Base-by-base conservation (phyloP, 2,797 vertebrate species). In the Myiothlypis chrysogaster region DNA sequence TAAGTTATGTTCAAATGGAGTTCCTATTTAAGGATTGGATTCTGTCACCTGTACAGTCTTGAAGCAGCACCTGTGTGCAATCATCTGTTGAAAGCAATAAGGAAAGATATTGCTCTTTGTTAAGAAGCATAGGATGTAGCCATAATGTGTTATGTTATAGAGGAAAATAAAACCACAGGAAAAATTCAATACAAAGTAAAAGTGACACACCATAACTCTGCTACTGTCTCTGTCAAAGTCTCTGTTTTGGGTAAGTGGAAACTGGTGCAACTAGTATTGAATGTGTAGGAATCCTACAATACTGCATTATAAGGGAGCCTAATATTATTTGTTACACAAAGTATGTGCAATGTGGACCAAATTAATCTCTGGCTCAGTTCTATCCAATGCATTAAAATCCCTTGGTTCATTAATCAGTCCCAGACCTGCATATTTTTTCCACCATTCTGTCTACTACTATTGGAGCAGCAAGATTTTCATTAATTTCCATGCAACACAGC, bases 341-440 rank as follows among this genome's bases (percentile, higher is more conserved):
- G 25, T 49, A 47, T 61, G 46, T 83, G 65, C 43, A 81, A 71
- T 32, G 8, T 80, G 79, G 87, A 75, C 49, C 64, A 77, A 75
- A 95, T 93, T 90, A 89, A 69, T 75, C 75, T 91, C 53, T 93
- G 76, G 53, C 64, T 94, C 68, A 78, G 61, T 78, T 91, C 57
- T 87, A 71, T 27, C 17, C 82, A 70, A 52, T 85, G 78, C 64
- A 65, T 94, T 95, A 76, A 91, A 92, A 89, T 78, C 71, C 32
- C 71, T 77, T 78, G 53, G n/a, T 81, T 96, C 95, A 94, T 94
- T 95, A 97, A 89, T 95, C 87, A 94, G 78, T 89, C 79, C 60
- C 84, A 93, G 78, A 92, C n/a, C 50, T 78, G 91, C 89, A 89
- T 92, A 90, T 92, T 91, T 94, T 94, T 96, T 94, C 90, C 75